These are phyloP conservation scores for Mus musculus DNA, from an alignment of 2,113 vertebrate species.

Conservation along the genomic window GRCm39 chr10:10923501-10924000, in stretches of 20 bases:
- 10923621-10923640: background rate
- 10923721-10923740: background rate
- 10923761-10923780: background rate
- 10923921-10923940: background rate
- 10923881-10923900: background rate
- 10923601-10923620: background rate
- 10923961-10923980: background rate
- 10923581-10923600: background rate
- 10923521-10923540: constrained; percentile 25
- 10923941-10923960: background rate
- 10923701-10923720: background rate
- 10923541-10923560: background rate
- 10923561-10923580: background rate
- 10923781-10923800: background rate
- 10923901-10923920: background rate
- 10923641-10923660: background rate
- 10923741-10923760: background rate
- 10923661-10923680: background rate
- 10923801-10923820: background rate
- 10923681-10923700: background rate
- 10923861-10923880: background rate
- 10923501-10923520: background rate
- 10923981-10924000: background rate
- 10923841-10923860: background rate
- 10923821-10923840: background rate